These are phyloP conservation scores for Hypena proboscidalis DNA, from an alignment of 2,888 invertebrate species.

Conservation along the genomic window DNA sequence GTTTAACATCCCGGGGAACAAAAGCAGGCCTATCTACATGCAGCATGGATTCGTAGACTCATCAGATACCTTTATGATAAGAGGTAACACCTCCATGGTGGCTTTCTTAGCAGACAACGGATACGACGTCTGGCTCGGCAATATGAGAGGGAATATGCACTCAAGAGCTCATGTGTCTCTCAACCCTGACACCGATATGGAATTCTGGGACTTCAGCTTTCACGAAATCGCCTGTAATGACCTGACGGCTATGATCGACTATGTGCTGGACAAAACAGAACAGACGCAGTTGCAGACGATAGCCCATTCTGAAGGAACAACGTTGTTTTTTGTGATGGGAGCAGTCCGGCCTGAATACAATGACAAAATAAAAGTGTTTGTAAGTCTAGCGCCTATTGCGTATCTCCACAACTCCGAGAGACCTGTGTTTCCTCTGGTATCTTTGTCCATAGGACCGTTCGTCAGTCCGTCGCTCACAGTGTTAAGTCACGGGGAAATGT, in stretches of 20 bases:
- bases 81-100: not conserved
- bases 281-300: not conserved
- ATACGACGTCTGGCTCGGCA: conserved; percentile 6
- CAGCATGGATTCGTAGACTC: conserved; percentile 8
- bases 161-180: conserved; percentile 1
- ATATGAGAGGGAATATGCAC: conserved; percentile 3
- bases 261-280: conserved; percentile 21
- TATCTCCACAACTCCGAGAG: not conserved
- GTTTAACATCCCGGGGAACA: conserved; percentile 3
- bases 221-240: conserved; percentile 4
- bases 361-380: not conserved
- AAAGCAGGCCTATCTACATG: not conserved
- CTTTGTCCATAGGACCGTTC: not conserved
- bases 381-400: conserved; percentile 2
- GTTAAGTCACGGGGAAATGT: not conserved
- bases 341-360: not conserved
- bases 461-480: not conserved
- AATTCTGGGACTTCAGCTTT: conserved; percentile 5
- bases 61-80: conserved; percentile 3
- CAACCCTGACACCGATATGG: not conserved
- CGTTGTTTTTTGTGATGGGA: conserved; percentile 2
- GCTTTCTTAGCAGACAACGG: conserved; percentile 1
- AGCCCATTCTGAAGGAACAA: conserved; percentile 3
- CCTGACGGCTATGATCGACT: conserved; percentile 13
- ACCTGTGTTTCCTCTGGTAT: not conserved